Conservation (phyloP, 2,113 vertebrate genomes). For the Percina caprodes region DNA sequence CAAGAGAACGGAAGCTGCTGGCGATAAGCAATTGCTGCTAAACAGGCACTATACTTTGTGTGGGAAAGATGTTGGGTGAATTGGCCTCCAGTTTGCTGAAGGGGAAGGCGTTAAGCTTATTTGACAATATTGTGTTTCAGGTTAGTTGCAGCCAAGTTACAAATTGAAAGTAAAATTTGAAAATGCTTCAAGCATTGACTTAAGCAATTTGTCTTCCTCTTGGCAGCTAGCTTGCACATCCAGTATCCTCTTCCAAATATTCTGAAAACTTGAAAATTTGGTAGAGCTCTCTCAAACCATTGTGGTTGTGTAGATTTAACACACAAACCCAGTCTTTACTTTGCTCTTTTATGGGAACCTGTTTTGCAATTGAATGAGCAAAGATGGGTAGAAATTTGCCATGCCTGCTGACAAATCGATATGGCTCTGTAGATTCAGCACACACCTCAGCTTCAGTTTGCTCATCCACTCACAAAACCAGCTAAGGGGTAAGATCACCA, state of each 20-base stretch:
- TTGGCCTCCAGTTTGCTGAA: neutral
- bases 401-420: slow-evolving; percentile 15
- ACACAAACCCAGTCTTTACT: neutral
- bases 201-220: neutral
- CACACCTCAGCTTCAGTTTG: slow-evolving; percentile 2
- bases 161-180: slow-evolving; percentile 6
- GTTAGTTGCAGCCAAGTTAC: neutral
- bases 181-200: neutral
- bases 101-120: neutral
- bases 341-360: neutral
- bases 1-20: slow-evolving; percentile 6
- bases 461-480: slow-evolving; percentile 13
- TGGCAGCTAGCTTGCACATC: slow-evolving; percentile 1
- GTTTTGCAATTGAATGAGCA: neutral
- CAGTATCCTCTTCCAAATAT: neutral
- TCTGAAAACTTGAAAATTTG: neutral
- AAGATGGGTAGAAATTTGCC: slow-evolving; percentile 2
- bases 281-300: slow-evolving; percentile 7
- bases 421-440: slow-evolving; percentile 7
- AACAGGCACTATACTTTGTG: neutral
- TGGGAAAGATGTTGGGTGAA: neutral
- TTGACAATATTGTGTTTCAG: neutral
- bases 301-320: slow-evolving; percentile 29
- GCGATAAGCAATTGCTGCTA: slow-evolving; percentile 13
- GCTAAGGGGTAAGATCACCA: neutral